Evolutionary conservation across 2,888 invertebrate genomes (phyloP), one percentile per base, ranked within the genome.

Genomic region (Sepiola atlantica): DNA sequence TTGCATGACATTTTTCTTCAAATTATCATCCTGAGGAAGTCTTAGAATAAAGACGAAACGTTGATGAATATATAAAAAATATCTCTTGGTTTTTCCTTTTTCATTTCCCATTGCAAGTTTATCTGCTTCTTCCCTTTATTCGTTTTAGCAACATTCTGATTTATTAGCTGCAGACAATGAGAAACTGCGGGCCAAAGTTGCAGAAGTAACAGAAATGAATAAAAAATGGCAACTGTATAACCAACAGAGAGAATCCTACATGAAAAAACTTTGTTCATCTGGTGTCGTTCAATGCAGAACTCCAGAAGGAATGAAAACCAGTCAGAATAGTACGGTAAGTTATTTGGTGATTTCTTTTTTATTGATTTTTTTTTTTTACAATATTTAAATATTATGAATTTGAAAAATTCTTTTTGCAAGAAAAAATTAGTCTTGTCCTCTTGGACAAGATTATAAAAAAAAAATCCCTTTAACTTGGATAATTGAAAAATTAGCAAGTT

Each of bases 141-240:
- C 14, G 16, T 77, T 77, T 77, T 77, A 77, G 77, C 77, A 77
- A 77, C 24, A 28, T 77, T 77, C n/a, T n/a, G 77, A 77, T 77
- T 32, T n/a, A 18, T 77, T 95, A 21, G 21, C 92, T 61, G 95
- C 95, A 35, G 95, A 95, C 55, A 95, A 95, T 54, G 91, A 94
- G 35, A 94, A 94, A 94, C 91, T 95, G 55, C 94, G 94, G 54
- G 94, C 94, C 28, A 94, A 95, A 94, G n/a, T 95, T 45, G 94
- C 95, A 77, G 95, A 94, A 94, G 95, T 95, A 94, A 91, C 95
- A 3, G 95, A 96, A 90, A 96, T 96, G 96, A 96, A 96, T 94
- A 95, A 96, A 92, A 94, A 96, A 16, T 96, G 96, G 96, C 96
- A 96, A 94, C 95, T 95, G 6, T 96, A 96, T 93, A 96, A 96